phyloP scores from a whole-genome alignment of 2,113 vertebrate genomes.

The Rallus limicola region DNA sequence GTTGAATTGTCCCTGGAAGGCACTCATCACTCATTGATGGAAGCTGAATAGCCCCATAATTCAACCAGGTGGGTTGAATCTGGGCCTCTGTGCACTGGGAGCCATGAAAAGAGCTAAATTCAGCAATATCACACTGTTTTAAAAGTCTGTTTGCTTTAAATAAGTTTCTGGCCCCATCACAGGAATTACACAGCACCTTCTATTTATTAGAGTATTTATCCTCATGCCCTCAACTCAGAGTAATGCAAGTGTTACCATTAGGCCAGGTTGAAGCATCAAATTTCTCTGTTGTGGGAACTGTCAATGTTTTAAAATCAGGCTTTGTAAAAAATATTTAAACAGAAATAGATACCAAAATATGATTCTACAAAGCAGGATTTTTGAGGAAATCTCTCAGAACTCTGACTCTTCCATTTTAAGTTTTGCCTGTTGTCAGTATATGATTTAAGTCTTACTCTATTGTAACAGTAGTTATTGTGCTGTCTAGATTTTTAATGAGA shows the following conservation, averaged over 20 bases:
- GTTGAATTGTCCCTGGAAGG: background rate
- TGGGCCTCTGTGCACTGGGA: background rate
- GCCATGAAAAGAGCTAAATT: background rate
- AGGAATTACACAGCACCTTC: fast-evolving
- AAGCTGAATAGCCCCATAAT: background rate
- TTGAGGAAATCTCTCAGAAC: background rate
- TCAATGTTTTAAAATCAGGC: background rate
- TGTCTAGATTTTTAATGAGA: background rate
- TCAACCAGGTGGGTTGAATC: background rate
- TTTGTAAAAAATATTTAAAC: background rate
- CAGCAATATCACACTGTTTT: background rate
- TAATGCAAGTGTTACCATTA: background rate
- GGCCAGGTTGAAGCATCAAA: background rate
- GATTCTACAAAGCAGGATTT: background rate
- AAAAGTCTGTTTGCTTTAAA: background rate
- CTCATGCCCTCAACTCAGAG: background rate
- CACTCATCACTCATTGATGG: background rate
- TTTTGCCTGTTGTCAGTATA: background rate
- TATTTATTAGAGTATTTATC: background rate
- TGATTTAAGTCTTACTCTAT: background rate
- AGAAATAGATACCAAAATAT: background rate
- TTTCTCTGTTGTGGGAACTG: background rate
- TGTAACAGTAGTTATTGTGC: background rate
- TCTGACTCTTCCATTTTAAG: background rate
- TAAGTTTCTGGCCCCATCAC: background rate